Base-by-base conservation (phyloP, 2,888 invertebrate genomes). In the Epistrophe eligans region DNA sequence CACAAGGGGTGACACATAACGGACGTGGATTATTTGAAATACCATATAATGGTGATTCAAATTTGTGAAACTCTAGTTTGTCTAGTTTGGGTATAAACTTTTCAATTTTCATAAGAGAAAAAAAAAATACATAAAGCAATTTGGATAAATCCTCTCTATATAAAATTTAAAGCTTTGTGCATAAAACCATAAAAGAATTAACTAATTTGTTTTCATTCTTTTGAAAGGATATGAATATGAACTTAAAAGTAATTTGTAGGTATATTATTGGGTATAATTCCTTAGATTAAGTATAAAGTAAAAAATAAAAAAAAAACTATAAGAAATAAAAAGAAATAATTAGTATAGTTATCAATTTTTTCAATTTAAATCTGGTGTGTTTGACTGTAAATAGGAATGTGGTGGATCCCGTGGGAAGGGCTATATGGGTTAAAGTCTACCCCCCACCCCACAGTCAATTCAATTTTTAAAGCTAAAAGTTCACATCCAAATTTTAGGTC, bases 21-120 rank as follows among this genome's bases (percentile, higher is more conserved):
- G 58, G n/a, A 58, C 55, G 64, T 17, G 73, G 66, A 58, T 73
- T 66, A 60, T 74, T 79, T 50, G 73, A 50, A 58, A 50, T 40
- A 32, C 66, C 57, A 58, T 38, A 66, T 38, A 66, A 73, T 79
- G 57, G 73, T 58, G 57, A 72, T 73, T 66, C 66, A 35, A 79
- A 73, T 79, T 79, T 73, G 45, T 35, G 64, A 73, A 58, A 66
- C 57, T 64, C 38, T 15, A 73, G 45, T 38, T 73, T 35, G 57
- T 32, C 45, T 19, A n/a, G n/a, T n/a, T 73, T 40, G 15, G 70
- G n/a, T 11, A n/a, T n/a, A n/a, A 70, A 70, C 11, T 70, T 70
- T 70, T 70, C 28, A 55, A 43, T 70, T 70, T 70, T 70, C n/a
- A 0, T 24, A 40, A 48, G 38, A n/a, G 10, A 55, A 43, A 13